Base-by-base conservation (phyloP, 2,888 invertebrate genomes). In the Parnassius orleans region DNA sequence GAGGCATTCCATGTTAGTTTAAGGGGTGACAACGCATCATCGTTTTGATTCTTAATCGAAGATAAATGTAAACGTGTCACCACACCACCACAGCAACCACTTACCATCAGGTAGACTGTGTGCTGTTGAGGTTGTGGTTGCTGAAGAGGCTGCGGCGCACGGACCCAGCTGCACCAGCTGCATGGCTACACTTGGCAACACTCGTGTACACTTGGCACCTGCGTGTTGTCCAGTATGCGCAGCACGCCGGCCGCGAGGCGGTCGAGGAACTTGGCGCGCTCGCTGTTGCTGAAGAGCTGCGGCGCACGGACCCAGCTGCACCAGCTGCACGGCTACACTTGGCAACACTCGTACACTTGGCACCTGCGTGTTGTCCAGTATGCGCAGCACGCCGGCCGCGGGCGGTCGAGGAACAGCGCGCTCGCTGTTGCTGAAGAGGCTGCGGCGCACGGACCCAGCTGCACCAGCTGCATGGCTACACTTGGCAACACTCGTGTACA, bases 201-300 rank as follows among this genome's bases (percentile, higher is more conserved):
- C 42, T 47, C n/a, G 9, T 9, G n/a, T n/a, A 56, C 42, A 48
- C 47, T 53, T 52, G 53, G 2, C 46, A 94, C 95, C 92, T 97
- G 97, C 5, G 99, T 97, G 86, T 98, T 98, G 73, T 98, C 97
- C 66, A 99, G 85, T 78, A 99, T 98, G 76, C 96, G 94, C 76
- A 97, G 96, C 0, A 99, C 98, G 2, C 99, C 99, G 69, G 95
- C 95, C 0, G 98, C 96, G 58, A 99, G 92, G 72, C 98, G 95
- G 65, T 97, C 97, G 55, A 99, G 93, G 90, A 99, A 99, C 90
- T 98, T 94, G 93, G 75, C 97, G 61, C 99, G 92, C 86, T 99
- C 99, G 43, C 95, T 94, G 86, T 98, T 98, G 77, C 97, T 98
- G 91, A 99, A 99, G 61, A 99, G 14, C 99, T 98, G 55, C 99